These are phyloP conservation scores for Cacatua alba DNA, from an alignment of 2,113 vertebrate species.

Conservation along the genomic window DNA sequence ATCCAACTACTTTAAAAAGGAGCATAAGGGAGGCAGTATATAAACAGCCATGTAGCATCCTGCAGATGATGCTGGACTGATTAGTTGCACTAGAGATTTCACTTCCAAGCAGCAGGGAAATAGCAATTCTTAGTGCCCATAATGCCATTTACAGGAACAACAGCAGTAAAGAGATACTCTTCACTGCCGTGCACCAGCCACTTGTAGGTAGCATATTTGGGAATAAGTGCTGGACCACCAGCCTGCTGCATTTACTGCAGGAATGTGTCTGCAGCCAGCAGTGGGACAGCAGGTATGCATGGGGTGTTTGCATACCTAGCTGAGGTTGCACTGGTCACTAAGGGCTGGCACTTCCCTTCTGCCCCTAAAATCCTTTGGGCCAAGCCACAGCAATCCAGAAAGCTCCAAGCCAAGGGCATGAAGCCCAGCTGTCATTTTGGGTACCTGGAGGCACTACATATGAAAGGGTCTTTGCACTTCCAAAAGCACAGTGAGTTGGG, in stretches of 20 bases:
- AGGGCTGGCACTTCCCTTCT: neutral
- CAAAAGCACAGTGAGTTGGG: neutral
- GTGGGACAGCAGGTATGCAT: neutral
- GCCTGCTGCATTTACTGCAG: accelerated
- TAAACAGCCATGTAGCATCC: neutral
- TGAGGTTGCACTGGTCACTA: accelerated
- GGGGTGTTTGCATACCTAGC: neutral
- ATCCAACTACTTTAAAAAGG: neutral
- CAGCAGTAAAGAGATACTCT: neutral
- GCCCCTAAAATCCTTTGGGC: neutral
- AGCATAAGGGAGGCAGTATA: neutral
- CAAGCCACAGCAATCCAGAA: neutral
- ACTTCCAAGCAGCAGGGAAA: neutral
- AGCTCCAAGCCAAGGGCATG: neutral
- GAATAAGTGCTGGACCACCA: neutral
- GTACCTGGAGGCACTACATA: neutral
- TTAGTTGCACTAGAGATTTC: neutral
- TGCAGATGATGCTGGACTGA: neutral
- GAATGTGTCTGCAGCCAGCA: neutral
- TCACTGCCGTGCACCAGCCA: neutral
- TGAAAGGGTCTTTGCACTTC: neutral
- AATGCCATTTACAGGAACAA: neutral
- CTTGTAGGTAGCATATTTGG: neutral
- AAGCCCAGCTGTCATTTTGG: neutral
- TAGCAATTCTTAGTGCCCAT: neutral